Conservation (phyloP, 2,888 invertebrate species). For the Thysanoteuthis rhombus region DNA sequence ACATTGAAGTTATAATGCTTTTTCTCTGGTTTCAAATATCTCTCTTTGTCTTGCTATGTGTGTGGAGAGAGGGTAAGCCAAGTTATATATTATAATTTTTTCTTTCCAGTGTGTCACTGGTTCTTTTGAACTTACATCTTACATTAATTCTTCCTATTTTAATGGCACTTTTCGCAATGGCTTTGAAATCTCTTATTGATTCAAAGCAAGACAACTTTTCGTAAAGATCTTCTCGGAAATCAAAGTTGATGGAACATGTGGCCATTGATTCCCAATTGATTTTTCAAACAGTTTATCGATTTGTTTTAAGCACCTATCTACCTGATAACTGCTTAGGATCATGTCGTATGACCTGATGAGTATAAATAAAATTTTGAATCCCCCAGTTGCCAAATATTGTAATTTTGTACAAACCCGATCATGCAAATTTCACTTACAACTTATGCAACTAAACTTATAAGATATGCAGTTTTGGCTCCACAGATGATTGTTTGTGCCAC, state of each 20-base stretch:
- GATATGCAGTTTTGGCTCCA: background rate
- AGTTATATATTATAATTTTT: background rate
- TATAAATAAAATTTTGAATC: background rate
- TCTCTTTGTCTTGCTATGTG: no score
- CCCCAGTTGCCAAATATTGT: background rate
- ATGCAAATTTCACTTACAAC: background rate
- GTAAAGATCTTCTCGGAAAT: background rate
- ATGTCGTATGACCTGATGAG: background rate
- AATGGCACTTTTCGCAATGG: background rate
- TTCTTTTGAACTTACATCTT: background rate
- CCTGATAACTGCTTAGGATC: background rate
- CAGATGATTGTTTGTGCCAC: background rate
- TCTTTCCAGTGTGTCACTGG: background rate
- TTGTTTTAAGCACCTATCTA: background rate
- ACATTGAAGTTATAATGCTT: no score
- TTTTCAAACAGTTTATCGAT: background rate
- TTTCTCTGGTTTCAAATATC: no score
- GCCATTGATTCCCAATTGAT: background rate
- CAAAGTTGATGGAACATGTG: background rate
- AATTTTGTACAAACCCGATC: background rate
- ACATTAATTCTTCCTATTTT: background rate
- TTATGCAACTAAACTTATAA: background rate
- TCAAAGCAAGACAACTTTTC: background rate
- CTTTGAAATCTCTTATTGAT: background rate
- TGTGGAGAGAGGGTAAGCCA: no score